Evolutionary conservation across 1,140 invertebrate genomes (phyloP).

Genomic region (Drosophila athabasca): DNA sequence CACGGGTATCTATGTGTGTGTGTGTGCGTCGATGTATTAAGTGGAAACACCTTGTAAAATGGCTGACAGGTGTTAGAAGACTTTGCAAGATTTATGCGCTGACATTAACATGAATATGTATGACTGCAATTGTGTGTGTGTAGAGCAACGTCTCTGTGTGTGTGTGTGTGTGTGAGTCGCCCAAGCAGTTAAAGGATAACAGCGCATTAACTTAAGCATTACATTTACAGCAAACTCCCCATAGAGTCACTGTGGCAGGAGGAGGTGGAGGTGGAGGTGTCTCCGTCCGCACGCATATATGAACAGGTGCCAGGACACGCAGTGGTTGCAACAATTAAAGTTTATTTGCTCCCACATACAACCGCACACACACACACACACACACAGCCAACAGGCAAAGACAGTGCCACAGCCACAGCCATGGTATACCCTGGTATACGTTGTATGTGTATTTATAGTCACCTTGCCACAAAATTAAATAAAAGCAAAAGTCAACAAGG

Average conservation of each 20-base stretch:
- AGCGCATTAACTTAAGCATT: conserved; percentile 81
- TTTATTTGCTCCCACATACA: conserved; percentile 74
- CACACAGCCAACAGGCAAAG: conserved; percentile 2
- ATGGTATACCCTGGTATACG: conserved; percentile 27
- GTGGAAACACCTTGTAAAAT: conserved; percentile 82
- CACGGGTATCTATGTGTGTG: conserved; percentile 2
- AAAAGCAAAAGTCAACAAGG: conserved; percentile 81
- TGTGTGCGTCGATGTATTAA: conserved; percentile 65
- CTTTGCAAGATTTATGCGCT: conserved; percentile 82
- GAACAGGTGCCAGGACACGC: conserved; percentile 73
- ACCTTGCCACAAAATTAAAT: conserved; percentile 81
- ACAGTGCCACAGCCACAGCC: conserved; percentile 23
- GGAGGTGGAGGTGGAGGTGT: neutral
- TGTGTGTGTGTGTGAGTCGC: conserved; percentile 40
- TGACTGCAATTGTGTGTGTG: conserved; percentile 45
- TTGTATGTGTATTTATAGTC: conserved; percentile 74
- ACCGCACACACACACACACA: conserved; percentile 20
- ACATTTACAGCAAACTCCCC: conserved; percentile 52
- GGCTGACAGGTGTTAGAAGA: conserved; percentile 82
- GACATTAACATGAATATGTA: conserved; percentile 82
- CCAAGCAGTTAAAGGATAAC: conserved; percentile 81
- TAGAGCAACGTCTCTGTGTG: conserved; percentile 3
- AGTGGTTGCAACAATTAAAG: conserved; percentile 81
- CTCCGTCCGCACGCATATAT: conserved; percentile 31
- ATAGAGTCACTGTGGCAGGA: neutral